Evolutionary conservation across 30 jellyfish, hydroid and myxozoan genomes (phyloP).

Genomic region (Aurelia sp.): DNA sequence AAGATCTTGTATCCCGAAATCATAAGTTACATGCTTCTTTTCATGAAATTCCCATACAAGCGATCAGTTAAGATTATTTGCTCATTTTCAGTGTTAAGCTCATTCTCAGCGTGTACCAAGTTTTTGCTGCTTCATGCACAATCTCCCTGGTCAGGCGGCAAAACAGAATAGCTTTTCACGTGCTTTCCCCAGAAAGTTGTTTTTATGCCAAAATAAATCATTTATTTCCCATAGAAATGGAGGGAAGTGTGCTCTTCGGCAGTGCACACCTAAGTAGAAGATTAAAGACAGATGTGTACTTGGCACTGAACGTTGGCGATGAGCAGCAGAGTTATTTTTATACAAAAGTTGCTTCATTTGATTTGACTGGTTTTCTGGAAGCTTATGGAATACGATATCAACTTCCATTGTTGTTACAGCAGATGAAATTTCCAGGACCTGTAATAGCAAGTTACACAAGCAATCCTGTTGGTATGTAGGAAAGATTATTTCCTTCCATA

Average conservation of each 20-base stretch:
- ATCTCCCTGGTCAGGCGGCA: no score
- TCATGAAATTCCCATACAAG: no score
- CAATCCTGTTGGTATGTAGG: conserved; percentile 36
- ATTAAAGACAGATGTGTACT: conserved; percentile 4
- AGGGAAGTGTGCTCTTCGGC: conserved; percentile 33
- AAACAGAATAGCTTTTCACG: no score
- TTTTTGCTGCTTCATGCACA: no score
- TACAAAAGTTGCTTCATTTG: conserved; percentile 30
- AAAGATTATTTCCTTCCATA: not conserved
- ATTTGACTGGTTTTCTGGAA: conserved; percentile 22
- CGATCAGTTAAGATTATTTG: no score
- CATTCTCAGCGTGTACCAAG: no score
- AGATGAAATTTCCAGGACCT: conserved; percentile 28
- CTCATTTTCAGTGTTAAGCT: no score
- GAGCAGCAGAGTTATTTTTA: conserved; percentile 49
- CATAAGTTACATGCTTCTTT: no score
- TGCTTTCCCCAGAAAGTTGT: no score
- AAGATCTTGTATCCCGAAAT: no score
- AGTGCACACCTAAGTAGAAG: conserved; percentile 27
- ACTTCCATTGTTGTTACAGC: conserved; percentile 34
- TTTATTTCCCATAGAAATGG: conserved; percentile 18
- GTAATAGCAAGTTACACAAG: conserved; percentile 39
- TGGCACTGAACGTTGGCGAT: conserved; percentile 10
- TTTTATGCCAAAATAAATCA: not conserved
- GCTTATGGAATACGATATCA: conserved; percentile 40